These are phyloP conservation scores for Cryptotermes secundus DNA, from an alignment of 1,140 invertebrate species.

Conservation along the genomic window DNA sequence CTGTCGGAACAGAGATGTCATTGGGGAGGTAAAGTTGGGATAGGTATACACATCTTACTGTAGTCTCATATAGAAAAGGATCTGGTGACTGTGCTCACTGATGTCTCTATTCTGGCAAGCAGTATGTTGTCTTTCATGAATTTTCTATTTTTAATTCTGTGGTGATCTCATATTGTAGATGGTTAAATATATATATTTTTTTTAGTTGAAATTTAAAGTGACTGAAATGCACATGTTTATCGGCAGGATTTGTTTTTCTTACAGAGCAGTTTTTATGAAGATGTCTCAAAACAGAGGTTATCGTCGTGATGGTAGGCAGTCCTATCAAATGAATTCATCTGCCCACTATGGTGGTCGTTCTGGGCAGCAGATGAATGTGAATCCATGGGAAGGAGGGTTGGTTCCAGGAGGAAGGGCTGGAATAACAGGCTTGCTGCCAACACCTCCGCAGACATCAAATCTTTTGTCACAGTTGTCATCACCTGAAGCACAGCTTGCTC, in stretches of 20 bases:
- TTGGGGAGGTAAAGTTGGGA: too few relatives aligned
- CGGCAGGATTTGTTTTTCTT: background rate
- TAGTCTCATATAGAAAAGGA: too few relatives aligned
- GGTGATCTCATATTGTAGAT: too few relatives aligned
- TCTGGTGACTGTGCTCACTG: too few relatives aligned
- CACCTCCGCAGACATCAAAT: constrained; percentile 46
- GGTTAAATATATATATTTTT: too few relatives aligned
- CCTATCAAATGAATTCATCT: constrained; percentile 5
- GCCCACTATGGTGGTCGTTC: constrained; percentile 14
- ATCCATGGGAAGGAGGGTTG: constrained; percentile 53
- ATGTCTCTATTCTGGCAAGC: too few relatives aligned
- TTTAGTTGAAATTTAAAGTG: too few relatives aligned
- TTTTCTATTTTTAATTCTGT: too few relatives aligned
- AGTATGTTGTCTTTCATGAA: too few relatives aligned
- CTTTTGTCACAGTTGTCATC: constrained; percentile 49
- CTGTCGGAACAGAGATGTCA: too few relatives aligned
- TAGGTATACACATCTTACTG: too few relatives aligned
- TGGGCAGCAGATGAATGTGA: constrained; percentile 33
- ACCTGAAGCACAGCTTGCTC: constrained; percentile 51
- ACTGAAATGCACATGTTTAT: too few relatives aligned
- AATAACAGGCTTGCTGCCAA: constrained; percentile 47
- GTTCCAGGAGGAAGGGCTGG: constrained; percentile 45
- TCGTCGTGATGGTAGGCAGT: constrained; percentile 25
- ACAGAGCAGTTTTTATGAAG: background rate
- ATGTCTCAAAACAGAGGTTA: constrained; percentile 31